Percentiles rank a stretch among this genome's conserved stretches.
These are phyloP conservation scores for Neomorphus geoffroyi DNA, from an alignment of 2,797 vertebrate species.

Conservation along the genomic window DNA sequence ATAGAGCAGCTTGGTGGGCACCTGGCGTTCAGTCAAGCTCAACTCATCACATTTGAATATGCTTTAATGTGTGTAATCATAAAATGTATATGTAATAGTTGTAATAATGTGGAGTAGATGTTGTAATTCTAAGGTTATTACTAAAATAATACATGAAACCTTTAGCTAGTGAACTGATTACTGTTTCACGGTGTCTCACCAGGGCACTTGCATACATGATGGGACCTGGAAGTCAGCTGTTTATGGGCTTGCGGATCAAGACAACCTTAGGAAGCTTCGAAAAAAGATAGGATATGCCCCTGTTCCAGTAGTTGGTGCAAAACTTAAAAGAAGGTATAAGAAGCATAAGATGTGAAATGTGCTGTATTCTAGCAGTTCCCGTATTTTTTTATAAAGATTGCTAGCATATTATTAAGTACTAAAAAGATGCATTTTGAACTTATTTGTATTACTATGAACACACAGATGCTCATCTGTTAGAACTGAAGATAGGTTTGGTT, in stretches of 20 bases:
- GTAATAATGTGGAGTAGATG: neutral
- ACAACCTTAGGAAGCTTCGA: conserved; percentile 82
- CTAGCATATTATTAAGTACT: neutral
- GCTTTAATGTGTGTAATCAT: neutral
- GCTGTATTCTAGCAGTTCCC: neutral
- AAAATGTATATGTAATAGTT: neutral
- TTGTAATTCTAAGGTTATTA: neutral
- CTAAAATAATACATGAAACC: neutral
- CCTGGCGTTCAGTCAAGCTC: neutral
- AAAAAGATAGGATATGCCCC: conserved; percentile 85
- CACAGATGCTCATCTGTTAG: neutral
- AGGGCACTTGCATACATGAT: conserved; percentile 88
- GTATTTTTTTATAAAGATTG: neutral
- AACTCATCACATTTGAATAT: neutral
- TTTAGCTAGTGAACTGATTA: neutral
- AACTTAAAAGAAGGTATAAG: conserved; percentile 88
- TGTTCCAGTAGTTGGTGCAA: conserved; percentile 85
- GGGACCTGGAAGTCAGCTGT: conserved; percentile 96
- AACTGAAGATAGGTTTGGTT: neutral
- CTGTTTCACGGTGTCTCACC: neutral
- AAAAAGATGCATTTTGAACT: neutral
- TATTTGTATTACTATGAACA: neutral
- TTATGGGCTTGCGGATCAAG: conserved; percentile 84
- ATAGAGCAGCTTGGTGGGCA: neutral
- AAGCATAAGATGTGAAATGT: neutral